Evolutionary conservation across 2,888 invertebrate species (phyloP).

Genomic region (Nysson spinosus): DNA sequence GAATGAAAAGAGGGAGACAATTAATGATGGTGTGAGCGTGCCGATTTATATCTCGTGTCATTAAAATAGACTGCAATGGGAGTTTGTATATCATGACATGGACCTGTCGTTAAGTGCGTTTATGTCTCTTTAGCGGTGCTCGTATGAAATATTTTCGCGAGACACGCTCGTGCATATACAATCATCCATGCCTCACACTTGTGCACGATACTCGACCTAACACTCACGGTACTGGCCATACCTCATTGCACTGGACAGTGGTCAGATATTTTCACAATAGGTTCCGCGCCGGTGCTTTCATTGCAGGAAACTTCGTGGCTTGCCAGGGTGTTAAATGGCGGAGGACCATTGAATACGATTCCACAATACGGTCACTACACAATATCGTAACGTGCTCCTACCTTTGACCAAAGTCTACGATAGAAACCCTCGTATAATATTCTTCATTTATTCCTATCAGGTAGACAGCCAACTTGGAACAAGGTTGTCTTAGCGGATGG

Average conservation of each 20-base stretch:
- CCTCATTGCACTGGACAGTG: slow-evolving; percentile 74
- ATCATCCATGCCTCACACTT: neutral
- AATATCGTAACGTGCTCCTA: slow-evolving; percentile 64
- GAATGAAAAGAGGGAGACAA: neutral
- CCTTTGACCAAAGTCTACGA: slow-evolving; percentile 43
- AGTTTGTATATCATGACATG: slow-evolving; percentile 41
- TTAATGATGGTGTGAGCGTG: slow-evolving; percentile 13
- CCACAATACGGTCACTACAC: slow-evolving; percentile 70
- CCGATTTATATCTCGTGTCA: slow-evolving; percentile 34
- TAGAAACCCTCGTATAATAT: slow-evolving; percentile 40
- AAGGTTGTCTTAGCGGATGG: neutral
- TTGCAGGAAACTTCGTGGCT: slow-evolving; percentile 72
- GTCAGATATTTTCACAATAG: slow-evolving; percentile 76
- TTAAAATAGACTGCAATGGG: slow-evolving; percentile 39
- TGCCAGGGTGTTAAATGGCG: slow-evolving; percentile 72
- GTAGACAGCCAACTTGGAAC: slow-evolving; percentile 13
- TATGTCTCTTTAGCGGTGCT: slow-evolving; percentile 55
- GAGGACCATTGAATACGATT: slow-evolving; percentile 69
- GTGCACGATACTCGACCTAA: slow-evolving; percentile 42
- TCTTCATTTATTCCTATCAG: slow-evolving; percentile 16
- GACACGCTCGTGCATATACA: slow-evolving; percentile 28
- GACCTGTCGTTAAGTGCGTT: slow-evolving; percentile 57
- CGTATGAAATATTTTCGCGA: slow-evolving; percentile 55
- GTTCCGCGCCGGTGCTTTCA: slow-evolving; percentile 71
- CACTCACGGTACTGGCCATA: slow-evolving; percentile 59